phyloP scores from a whole-genome alignment of 2,888 invertebrate genomes.

The Erebia ligea region DNA sequence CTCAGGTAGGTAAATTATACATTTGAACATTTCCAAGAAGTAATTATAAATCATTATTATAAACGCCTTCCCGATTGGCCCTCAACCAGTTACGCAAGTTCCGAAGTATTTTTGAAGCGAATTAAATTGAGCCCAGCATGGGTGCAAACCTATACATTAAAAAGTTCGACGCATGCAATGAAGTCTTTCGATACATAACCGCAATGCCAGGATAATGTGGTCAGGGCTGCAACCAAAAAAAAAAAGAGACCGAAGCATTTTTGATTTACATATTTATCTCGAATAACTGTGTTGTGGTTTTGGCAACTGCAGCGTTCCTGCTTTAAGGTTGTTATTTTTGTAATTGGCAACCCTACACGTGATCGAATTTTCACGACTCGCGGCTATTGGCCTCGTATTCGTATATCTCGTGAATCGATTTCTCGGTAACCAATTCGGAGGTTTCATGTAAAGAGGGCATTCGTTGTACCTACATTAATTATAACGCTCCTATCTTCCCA shows the following conservation, averaged over 20 bases:
- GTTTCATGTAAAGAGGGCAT: conserved; percentile 55
- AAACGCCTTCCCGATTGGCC: conserved; percentile 42
- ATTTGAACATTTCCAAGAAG: conserved; percentile 27
- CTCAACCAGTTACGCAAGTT: conserved; percentile 40
- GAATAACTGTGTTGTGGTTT: conserved; percentile 32
- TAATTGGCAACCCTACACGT: conserved; percentile 43
- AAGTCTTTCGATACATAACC: conserved; percentile 59
- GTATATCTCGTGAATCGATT: conserved; percentile 66
- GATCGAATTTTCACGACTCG: conserved; percentile 64
- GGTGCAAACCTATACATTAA: conserved; percentile 59
- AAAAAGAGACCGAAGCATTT: conserved; percentile 33
- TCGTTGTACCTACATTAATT: conserved; percentile 56
- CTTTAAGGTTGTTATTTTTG: conserved; percentile 38
- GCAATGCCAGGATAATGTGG: conserved; percentile 47
- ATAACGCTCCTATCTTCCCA: conserved; percentile 34
- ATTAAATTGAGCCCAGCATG: conserved; percentile 59
- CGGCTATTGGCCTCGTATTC: conserved; percentile 62
- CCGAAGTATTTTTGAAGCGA: conserved; percentile 36
- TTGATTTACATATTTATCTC: conserved; percentile 36
- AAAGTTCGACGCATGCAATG: conserved; percentile 70
- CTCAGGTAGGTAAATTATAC: conserved; percentile 18
- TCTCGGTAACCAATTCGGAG: conserved; percentile 69
- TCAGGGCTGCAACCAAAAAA: conserved; percentile 52
- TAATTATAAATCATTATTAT: conserved; percentile 41
- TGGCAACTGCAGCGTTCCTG: conserved; percentile 33